A percentile compares a stretch with the other conserved stretches of the same genome.
These are phyloP conservation scores for Pungitius pungitius DNA, from an alignment of 2,113 vertebrate genomes.

Conservation along the genomic window DNA sequence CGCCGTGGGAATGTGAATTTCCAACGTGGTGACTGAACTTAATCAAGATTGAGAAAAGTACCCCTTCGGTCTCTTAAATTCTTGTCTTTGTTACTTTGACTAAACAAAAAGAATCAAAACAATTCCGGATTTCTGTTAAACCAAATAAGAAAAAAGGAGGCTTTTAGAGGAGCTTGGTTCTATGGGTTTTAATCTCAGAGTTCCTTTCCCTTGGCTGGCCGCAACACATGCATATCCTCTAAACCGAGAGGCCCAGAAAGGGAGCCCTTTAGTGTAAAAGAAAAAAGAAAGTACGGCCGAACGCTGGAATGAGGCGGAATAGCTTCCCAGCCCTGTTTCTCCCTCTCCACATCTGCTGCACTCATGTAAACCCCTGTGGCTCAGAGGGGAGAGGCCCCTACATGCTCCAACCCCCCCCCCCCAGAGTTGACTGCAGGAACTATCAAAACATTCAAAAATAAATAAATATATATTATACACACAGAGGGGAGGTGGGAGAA, in stretches of 20 bases:
- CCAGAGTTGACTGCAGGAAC: constrained; percentile 68
- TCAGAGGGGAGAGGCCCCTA: constrained; percentile 66
- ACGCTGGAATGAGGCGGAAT: constrained; percentile 73
- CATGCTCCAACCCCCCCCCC: constrained; percentile 60
- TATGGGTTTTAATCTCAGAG: constrained; percentile 15
- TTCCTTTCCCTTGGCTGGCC: constrained; percentile 28
- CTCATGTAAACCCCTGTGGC: constrained; percentile 80
- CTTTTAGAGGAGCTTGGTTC: neutral
- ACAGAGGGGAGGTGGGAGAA: neutral
- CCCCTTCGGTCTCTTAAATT: neutral
- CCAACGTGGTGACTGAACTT: neutral
- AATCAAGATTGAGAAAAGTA: neutral
- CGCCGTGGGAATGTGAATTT: neutral
- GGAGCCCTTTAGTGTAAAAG: constrained; percentile 64
- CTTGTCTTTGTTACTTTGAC: neutral
- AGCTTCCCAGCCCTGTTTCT: constrained; percentile 66
- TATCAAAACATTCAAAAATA: constrained; percentile 76
- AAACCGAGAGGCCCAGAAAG: constrained; percentile 67
- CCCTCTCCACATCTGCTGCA: constrained; percentile 81
- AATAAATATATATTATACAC: constrained; percentile 13
- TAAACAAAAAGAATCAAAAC: neutral
- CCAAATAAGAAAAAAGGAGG: constrained; percentile 11
- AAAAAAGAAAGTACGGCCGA: constrained; percentile 16
- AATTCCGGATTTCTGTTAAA: neutral
- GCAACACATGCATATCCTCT: constrained; percentile 49